Conservation (phyloP, 2,888 invertebrate genomes). For the Rhagonycha fulva region DNA sequence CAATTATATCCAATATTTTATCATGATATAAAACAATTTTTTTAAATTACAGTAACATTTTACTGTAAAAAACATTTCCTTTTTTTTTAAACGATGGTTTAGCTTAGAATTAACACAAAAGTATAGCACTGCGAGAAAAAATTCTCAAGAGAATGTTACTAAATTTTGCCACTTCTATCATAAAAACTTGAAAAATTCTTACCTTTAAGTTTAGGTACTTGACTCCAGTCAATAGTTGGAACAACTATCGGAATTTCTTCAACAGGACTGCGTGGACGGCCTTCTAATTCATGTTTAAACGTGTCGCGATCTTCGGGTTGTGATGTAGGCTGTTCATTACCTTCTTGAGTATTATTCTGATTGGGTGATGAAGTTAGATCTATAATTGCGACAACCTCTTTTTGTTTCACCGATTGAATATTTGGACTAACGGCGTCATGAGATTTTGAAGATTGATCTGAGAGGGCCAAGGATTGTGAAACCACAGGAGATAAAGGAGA, state of each 20-base stretch:
- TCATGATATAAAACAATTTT: too few species aligned
- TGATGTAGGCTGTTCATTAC: background rate
- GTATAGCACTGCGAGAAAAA: too few species aligned
- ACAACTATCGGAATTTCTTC: slow-evolving; percentile 70
- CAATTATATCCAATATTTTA: too few species aligned
- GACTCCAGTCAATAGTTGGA: slow-evolving; percentile 63
- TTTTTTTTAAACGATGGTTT: too few species aligned
- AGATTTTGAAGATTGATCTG: slow-evolving; percentile 10
- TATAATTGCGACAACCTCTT: slow-evolving; percentile 20
- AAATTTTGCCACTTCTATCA: too few species aligned
- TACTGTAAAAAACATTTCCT: too few species aligned
- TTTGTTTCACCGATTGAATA: background rate
- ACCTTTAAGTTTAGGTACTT: slow-evolving; percentile 31
- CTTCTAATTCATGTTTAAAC: slow-evolving; percentile 53
- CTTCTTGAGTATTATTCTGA: slow-evolving; percentile 29
- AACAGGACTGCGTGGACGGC: slow-evolving; percentile 63
- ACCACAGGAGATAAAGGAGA: slow-evolving; percentile 51
- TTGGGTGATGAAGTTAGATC: slow-evolving; percentile 23
- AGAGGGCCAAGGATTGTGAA: slow-evolving; percentile 20
- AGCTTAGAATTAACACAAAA: background rate
- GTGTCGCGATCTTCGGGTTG: background rate
- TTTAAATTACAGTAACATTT: too few species aligned
- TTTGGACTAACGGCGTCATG: slow-evolving; percentile 8
- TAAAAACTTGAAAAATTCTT: too few species aligned
- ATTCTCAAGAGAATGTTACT: too few species aligned